These are phyloP conservation scores for Caenorhabditis doughertyi DNA, from an alignment of 2,888 invertebrate genomes.

Conservation along the genomic window DNA sequence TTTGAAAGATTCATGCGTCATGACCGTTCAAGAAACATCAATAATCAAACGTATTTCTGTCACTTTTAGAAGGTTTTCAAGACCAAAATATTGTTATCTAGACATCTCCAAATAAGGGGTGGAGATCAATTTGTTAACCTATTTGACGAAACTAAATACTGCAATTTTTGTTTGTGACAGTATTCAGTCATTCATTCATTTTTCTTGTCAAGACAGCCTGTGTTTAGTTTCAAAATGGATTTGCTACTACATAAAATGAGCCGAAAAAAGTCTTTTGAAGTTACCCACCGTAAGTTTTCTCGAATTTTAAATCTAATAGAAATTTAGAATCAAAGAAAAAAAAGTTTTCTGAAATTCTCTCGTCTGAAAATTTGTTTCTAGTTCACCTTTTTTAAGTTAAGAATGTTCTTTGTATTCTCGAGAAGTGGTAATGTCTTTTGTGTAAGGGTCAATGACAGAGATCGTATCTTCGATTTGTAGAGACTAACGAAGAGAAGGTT, in stretches of 20 bases:
- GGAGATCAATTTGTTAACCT: too few relatives aligned
- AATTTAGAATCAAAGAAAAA: too few relatives aligned
- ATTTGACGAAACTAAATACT: too few relatives aligned
- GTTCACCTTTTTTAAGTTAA: not conserved
- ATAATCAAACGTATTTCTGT: slow-evolving; percentile 15
- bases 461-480: slow-evolving; percentile 10
- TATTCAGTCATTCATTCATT: too few relatives aligned
- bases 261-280: not conserved
- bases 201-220: too few relatives aligned
- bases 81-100: slow-evolving; percentile 8
- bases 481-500: not conserved
- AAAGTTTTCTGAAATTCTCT: not conserved
- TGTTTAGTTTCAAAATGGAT: too few relatives aligned
- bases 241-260: too few relatives aligned
- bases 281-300: not conserved
- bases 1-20: slow-evolving; percentile 34
- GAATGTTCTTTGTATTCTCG: not conserved
- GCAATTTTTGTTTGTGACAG: too few relatives aligned
- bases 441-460: slow-evolving; percentile 13
- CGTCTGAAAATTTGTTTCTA: not conserved
- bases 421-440: not conserved
- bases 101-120: not conserved
- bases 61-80: not conserved
- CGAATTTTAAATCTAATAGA: too few relatives aligned
- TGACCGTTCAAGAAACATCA: slow-evolving; percentile 36